Evolutionary conservation across 64 coral and sea anemone species (phyloP), one percentile per base, ranked within the genome.

Genomic region (Orbicella faveolata): DNA sequence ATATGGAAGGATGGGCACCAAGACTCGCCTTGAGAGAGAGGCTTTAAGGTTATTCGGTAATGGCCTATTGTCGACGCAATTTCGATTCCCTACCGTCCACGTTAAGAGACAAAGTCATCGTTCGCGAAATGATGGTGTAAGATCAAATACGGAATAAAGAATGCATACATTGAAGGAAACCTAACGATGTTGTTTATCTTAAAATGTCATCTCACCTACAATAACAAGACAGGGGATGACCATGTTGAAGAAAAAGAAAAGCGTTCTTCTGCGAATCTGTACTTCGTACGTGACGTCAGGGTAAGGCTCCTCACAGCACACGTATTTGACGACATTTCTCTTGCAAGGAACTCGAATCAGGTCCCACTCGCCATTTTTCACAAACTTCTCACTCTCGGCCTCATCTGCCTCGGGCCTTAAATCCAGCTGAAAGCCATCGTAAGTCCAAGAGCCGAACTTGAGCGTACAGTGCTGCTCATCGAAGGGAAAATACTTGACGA

Each of bases 401-500:
- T 76, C 20, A 23, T 34, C 20, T 17, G 79, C 87, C 72, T 95
- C 89, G 34, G 90, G n/a, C 25, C 57, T 12, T 19, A 95, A 19
- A 80, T 95, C 94, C 12, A 95, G 34, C 2, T 68, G 78, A 78
- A 88, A 92, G 11, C 94, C 85, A 48, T 92, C 94, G 36, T 86
- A 95, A 9, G 94, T 95, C 94, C 94, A 95, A 1, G 94, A 95
- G 8, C 94, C 94, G 65, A 95, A 92, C 53, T 95, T 95, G 19
- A 95, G 41, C 6, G 57, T 37, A 26, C 94, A 95, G 69, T 83
- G 87, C 94, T 95, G 96, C 15, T 95, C 80, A 64, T 99, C 97
- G 36, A 99, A 99, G 23, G 97, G 97, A 74, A 99, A 99, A 36
- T 93, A 99, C 8, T 93, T 80, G 9, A 99, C 93, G 19, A 91